Evolutionary conservation across 2,797 vertebrate genomes (phyloP).

Genomic region (Tragelaphus eurycerus): DNA sequence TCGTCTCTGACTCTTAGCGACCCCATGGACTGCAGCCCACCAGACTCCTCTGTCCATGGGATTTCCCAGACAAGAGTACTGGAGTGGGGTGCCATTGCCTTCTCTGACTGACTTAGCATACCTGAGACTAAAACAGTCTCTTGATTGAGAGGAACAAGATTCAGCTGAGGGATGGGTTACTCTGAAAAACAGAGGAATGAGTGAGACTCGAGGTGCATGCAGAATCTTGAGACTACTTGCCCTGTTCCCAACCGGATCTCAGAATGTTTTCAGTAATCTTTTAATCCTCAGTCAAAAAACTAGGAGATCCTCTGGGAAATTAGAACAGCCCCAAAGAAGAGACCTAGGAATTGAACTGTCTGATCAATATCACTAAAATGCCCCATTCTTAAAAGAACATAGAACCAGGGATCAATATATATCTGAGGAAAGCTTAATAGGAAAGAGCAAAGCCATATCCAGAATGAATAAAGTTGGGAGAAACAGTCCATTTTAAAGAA

Average conservation of each 20-base stretch:
- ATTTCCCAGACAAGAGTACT: no score
- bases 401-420: not conserved
- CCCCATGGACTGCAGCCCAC: no score
- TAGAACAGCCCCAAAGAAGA: not conserved
- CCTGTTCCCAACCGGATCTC: not conserved
- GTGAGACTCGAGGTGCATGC: not conserved
- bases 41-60: no score
- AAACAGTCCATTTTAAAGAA: slow-evolving; percentile 21
- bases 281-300: not conserved
- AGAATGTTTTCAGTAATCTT: not conserved
- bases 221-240: not conserved
- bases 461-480: not conserved
- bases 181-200: not conserved
- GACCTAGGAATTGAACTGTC: not conserved
- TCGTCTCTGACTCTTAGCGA: no score
- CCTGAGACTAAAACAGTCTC: not conserved
- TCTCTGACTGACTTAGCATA: not conserved
- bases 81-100: no score
- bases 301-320: not conserved
- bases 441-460: not conserved
- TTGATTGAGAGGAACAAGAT: not conserved
- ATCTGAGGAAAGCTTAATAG: not conserved
- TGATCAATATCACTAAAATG: not conserved
- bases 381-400: not conserved
- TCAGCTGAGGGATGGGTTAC: not conserved